A percentile compares a stretch with the other conserved stretches of the same genome.
These are phyloP conservation scores for Seladonia tumulorum DNA, from an alignment of 2,888 invertebrate species.

Conservation along the genomic window DNA sequence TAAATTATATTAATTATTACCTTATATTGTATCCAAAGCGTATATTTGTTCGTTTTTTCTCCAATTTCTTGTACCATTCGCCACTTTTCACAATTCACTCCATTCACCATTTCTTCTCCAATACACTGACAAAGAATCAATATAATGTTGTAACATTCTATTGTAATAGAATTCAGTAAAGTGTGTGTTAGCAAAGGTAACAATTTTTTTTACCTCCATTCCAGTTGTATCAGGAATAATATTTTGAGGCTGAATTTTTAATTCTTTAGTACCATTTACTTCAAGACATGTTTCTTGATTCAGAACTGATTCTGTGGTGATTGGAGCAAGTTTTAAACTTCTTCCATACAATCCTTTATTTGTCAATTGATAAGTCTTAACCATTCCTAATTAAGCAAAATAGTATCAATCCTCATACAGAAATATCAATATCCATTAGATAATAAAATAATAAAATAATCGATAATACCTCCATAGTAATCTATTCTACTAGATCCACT, in stretches of 20 bases:
- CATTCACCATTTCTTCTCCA: slow-evolving; percentile 90
- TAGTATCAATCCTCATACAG: neutral
- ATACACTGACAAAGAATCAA: slow-evolving; percentile 74
- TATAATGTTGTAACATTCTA: slow-evolving; percentile 14
- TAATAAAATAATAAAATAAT: slow-evolving; percentile 2
- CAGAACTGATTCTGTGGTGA: slow-evolving; percentile 90
- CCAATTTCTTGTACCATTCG: slow-evolving; percentile 88
- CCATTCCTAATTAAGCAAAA: slow-evolving; percentile 87
- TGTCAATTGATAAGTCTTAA: slow-evolving; percentile 94
- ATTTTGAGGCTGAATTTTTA: slow-evolving; percentile 88
- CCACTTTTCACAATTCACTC: slow-evolving; percentile 92
- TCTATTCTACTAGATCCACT: slow-evolving; percentile 94
- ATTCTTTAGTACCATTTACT: slow-evolving; percentile 90
- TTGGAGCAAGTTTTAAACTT: slow-evolving; percentile 93
- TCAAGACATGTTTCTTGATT: slow-evolving; percentile 93
- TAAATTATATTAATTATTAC: slow-evolving; percentile 77
- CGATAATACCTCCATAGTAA: slow-evolving; percentile 91
- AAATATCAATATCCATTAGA: neutral
- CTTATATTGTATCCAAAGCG: slow-evolving; percentile 93
- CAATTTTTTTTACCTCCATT: slow-evolving; percentile 86
- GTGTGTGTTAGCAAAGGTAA: neutral
- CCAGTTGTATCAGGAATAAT: slow-evolving; percentile 92
- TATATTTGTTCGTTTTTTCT: slow-evolving; percentile 94
- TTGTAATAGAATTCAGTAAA: slow-evolving; percentile 24
- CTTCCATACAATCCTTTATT: slow-evolving; percentile 88